Evolutionary conservation across 2,113 vertebrate genomes (phyloP), one percentile per base, ranked within the genome.

Genomic region (Paraplagusia blochii): DNA sequence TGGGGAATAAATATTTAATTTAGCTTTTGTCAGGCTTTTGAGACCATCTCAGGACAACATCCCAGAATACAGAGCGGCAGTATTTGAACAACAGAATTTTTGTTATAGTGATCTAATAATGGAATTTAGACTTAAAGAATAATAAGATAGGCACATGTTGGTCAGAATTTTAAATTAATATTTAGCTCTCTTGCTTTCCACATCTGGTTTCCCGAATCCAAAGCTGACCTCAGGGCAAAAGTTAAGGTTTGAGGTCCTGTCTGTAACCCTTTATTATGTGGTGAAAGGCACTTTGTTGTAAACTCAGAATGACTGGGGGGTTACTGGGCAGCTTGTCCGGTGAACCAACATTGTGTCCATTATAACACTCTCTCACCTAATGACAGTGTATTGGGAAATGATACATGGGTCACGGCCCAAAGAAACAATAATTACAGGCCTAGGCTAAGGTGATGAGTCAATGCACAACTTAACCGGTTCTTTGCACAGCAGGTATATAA

Each of bases 381-480:
- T 88, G 69, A 82, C 47, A 11, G 77, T n/a, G 7, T 49, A 29
- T 29, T 29, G 46, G 58, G 51, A 40, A 53, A 70, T 71, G 76
- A 63, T 51, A 44, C 63, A 63, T 59, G 72, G 55, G 51, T 2
- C 29, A 39, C 50, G n/a, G 51, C 35, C 0, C 0, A 35, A 14
- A 1, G 13, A 80, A 54, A 17, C 56, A 19, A 2, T 81, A 80
- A 85, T 88, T 81, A 81, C 11, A 35, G 64, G 22, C 35, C 9
- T 57, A 7, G 17, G 44, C 38, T 55, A 17, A 53, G 33, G 18
- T 33, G 64, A 57, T 68, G 74, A 73, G 57, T 38, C 18, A 12
- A 15, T 39, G 19, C 16, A 1, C 38, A 13, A 44, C 33, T 76
- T 61, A 50, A 42, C 53, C 35, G 43, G 49, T 34, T 47, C 46